Conservation (phyloP, 2,888 invertebrate genomes). For the Cetonia aurata region DNA sequence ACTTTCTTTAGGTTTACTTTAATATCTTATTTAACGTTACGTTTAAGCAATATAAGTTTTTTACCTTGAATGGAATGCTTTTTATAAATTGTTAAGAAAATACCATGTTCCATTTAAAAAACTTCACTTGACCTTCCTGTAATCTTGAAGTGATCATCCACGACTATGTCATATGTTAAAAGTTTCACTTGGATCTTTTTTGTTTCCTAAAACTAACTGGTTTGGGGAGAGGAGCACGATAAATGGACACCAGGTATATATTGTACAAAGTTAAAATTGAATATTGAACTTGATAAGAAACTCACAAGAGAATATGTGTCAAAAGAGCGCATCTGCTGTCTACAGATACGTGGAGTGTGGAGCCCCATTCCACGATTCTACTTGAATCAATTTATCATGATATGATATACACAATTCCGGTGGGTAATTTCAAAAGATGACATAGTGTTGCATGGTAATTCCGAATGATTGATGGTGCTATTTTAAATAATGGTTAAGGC, state of each 20-base stretch:
- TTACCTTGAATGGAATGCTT: too few species aligned
- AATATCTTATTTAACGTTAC: too few species aligned
- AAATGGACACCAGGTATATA: background rate
- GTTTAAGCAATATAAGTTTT: too few species aligned
- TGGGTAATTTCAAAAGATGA: slow-evolving; percentile 38
- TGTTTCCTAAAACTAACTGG: too few species aligned
- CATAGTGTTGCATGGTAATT: slow-evolving; percentile 31
- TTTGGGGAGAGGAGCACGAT: too few species aligned
- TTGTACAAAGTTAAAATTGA: background rate
- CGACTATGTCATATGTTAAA: too few species aligned
- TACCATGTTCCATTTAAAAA: too few species aligned
- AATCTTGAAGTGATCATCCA: too few species aligned
- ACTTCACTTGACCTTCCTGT: too few species aligned
- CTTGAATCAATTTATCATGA: slow-evolving; percentile 34
- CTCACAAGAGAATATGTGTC: slow-evolving; percentile 2
- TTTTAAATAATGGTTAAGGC: slow-evolving; percentile 21
- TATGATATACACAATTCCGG: slow-evolving; percentile 30
- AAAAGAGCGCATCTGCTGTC: slow-evolving; percentile 1
- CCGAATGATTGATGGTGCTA: slow-evolving; percentile 35
- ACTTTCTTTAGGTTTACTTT: too few species aligned
- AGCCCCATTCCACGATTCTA: slow-evolving; percentile 13
- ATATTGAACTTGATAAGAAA: slow-evolving; percentile 22
- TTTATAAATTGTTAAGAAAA: too few species aligned
- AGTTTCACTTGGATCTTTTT: too few species aligned
- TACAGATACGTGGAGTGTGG: background rate